A percentile compares a stretch with the other conserved stretches of the same genome.
Evolutionary conservation across 2,888 invertebrate genomes (phyloP).

Genomic region (Stegana nigrithorax): DNA sequence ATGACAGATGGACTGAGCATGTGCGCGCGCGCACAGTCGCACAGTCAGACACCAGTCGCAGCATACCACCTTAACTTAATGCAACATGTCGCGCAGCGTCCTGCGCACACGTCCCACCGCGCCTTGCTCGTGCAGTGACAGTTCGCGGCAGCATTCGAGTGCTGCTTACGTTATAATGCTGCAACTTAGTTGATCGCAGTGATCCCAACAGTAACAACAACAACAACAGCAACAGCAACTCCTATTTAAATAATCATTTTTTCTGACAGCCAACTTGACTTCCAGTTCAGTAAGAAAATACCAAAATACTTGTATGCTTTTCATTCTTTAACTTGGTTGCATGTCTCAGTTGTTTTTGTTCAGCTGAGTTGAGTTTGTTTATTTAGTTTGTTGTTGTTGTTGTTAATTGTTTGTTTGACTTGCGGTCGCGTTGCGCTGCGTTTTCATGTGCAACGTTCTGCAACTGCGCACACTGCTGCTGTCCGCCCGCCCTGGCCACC

Average conservation of each 20-base stretch:
- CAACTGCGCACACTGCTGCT: neutral
- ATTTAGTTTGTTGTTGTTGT: constrained; percentile 37
- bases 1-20: constrained; percentile 64
- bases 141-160: constrained; percentile 25
- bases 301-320: constrained; percentile 18
- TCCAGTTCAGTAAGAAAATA: constrained; percentile 65
- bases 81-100: constrained; percentile 10
- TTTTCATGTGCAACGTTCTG: constrained; percentile 13
- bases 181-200: too few relatives aligned
- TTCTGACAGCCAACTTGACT: constrained; percentile 68
- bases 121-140: constrained; percentile 47
- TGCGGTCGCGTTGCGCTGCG: constrained; percentile 17
- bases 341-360: constrained; percentile 41
- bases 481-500: neutral
- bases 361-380: constrained; percentile 33
- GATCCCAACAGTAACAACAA: constrained; percentile 21
- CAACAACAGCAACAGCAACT: constrained; percentile 35
- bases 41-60: constrained; percentile 50
- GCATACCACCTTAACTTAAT: neutral
- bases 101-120: neutral
- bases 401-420: constrained; percentile 62
- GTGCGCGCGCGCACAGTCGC: constrained; percentile 36
- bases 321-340: constrained; percentile 30
- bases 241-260: constrained; percentile 66
- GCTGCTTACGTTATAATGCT: constrained; percentile 50